phyloP scores from a whole-genome alignment of 1,140 invertebrate species.

The Caerostris darwini region DNA sequence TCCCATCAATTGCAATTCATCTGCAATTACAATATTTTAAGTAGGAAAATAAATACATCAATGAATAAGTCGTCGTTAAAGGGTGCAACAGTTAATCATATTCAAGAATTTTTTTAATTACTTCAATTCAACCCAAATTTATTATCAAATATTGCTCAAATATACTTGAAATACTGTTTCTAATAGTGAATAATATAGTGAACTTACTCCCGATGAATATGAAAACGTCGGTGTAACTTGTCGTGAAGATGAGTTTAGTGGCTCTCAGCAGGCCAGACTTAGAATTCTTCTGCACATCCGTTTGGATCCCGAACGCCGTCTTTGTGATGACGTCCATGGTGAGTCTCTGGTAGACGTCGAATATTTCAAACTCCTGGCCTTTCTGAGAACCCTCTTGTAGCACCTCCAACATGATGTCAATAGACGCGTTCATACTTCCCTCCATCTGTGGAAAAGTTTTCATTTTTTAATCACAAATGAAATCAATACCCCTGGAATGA shows the following conservation, averaged over 20 bases:
- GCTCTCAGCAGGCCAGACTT: background rate
- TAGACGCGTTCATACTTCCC: conserved; percentile 80
- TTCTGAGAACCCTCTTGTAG: conserved; percentile 75
- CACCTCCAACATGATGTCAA: conserved; percentile 79
- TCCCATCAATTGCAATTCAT: too few species aligned
- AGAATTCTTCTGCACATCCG: conserved; percentile 78
- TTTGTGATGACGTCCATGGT: conserved; percentile 78
- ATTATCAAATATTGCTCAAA: too few species aligned
- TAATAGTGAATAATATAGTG: background rate
- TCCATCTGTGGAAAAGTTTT: conserved; percentile 79
- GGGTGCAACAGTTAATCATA: too few species aligned
- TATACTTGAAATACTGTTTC: too few species aligned
- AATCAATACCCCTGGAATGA: too few species aligned
- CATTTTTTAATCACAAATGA: too few species aligned
- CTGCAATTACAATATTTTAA: too few species aligned
- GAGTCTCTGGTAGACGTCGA: conserved; percentile 66
- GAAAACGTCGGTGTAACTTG: background rate
- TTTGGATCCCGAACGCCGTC: conserved; percentile 79
- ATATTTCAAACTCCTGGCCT: conserved; percentile 50
- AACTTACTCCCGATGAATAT: conserved; percentile 60
- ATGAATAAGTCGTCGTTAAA: too few species aligned
- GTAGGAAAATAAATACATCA: too few species aligned
- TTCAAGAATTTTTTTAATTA: too few species aligned
- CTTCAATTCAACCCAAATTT: too few species aligned
- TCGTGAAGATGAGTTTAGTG: background rate